Base-by-base conservation (phyloP, 2,888 invertebrate species). In the Clepsis dumicolana region DNA sequence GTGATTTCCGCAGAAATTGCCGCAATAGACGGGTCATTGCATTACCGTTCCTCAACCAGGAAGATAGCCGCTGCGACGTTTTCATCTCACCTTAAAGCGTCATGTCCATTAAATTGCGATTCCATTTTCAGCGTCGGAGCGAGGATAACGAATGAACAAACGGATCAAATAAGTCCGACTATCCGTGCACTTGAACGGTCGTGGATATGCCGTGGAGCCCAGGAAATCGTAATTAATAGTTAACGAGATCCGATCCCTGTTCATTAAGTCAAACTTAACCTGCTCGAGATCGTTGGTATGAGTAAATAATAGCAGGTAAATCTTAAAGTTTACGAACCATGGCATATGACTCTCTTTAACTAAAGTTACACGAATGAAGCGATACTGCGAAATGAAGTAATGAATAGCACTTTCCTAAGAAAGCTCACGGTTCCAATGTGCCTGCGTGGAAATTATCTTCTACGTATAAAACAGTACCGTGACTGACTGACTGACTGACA, bases 1-100 rank as follows among this genome's bases (percentile, higher is more conserved):
- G 78, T 79, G 81, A 85, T 86, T 86, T 82, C 76, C 80, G 77
- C 78, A 77, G 79, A 83, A 85, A 85, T 87, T 82, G 84, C 81
- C 76, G 80, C 82, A 82, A 86, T 81, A 80, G 81, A 78, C 75
- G 73, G 74, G 72, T 71, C 77, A 87, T 87, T 86, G 81, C 79
- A 80, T 87, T 86, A 86, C 81, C 78, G 75, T 75, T 72, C 77
- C 75, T 72, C 77, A 79, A 70, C 75, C 71, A 64, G 75, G 76
- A 74, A 75, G 72, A 73, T 75, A 77, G 78, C 74, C 76, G 54
- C 38, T 14, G 14, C 52, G 27, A 25, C 54, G 64, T 48, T 53
- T 68, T 63, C 62, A 68, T 52, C 52, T 64, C 29, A 25, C 53
- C 64, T 32, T 38, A 68, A 59, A 59, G 64, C 67, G 12, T 63